Evolutionary conservation across 2,888 invertebrate genomes (phyloP).

Genomic region (Diogma glabrata): DNA sequence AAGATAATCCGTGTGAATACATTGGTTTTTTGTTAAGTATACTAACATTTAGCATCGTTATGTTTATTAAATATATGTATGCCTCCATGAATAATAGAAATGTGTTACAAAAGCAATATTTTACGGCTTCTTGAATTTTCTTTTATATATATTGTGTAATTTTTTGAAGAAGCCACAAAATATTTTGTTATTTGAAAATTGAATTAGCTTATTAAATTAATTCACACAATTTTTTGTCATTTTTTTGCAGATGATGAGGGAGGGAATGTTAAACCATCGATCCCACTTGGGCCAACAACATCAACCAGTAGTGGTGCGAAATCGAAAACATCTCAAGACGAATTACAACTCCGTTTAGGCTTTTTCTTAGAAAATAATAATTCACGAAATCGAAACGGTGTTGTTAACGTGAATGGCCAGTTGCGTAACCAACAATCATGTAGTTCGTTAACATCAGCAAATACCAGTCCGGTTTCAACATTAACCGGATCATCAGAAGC

Average conservation of each 20-base stretch:
- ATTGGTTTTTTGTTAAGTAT: too few relatives aligned
- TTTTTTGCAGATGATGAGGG: constrained; percentile 54
- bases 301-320: constrained; percentile 25
- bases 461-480: constrained; percentile 83
- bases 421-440: constrained; percentile 32
- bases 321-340: constrained; percentile 49
- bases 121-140: too few relatives aligned
- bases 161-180: too few relatives aligned
- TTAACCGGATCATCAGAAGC: constrained; percentile 75
- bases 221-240: background rate
- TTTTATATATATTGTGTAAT: too few relatives aligned
- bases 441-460: constrained; percentile 57
- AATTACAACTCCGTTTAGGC: constrained; percentile 72
- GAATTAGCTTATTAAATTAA: too few relatives aligned
- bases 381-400: constrained; percentile 36
- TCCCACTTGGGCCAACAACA: background rate
- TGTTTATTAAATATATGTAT: too few relatives aligned
- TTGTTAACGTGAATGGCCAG: constrained; percentile 26
- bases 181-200: too few relatives aligned
- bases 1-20: too few relatives aligned
- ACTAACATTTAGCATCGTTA: too few relatives aligned
- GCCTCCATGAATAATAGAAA: too few relatives aligned
- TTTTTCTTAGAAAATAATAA: constrained; percentile 64
- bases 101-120: too few relatives aligned
- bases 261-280: constrained; percentile 49